Percentiles rank a stretch among this genome's conserved stretches.
Evolutionary conservation across 2,888 invertebrate genomes (phyloP).

Genomic region (Volucella inanis): DNA sequence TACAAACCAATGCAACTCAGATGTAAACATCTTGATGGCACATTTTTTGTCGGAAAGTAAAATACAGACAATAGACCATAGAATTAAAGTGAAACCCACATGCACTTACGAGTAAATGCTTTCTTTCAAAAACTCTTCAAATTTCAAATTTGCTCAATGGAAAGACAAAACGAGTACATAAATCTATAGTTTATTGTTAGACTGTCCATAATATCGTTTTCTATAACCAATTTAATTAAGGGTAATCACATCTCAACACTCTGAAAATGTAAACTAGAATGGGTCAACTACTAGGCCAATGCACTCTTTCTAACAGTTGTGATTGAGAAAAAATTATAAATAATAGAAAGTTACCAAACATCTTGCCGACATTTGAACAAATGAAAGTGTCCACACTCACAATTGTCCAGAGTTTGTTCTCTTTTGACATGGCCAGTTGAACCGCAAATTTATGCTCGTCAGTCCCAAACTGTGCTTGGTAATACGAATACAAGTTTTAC

Average conservation of each 20-base stretch:
- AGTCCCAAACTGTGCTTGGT: too few relatives aligned
- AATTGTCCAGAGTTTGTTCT: constrained; percentile 29
- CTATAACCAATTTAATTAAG: constrained; percentile 1
- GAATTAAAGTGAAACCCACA: too few relatives aligned
- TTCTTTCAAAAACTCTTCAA: too few relatives aligned
- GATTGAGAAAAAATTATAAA: constrained; percentile 9
- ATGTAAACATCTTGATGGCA: too few relatives aligned
- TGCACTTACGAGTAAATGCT: too few relatives aligned
- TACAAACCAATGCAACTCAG: too few relatives aligned
- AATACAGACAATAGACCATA: too few relatives aligned
- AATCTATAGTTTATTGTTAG: background rate
- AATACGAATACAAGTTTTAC: too few relatives aligned
- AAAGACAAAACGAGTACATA: too few relatives aligned
- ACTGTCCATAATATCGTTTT: background rate
- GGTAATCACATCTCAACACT: constrained; percentile 13
- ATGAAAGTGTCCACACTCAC: constrained; percentile 65
- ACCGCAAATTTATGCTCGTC: constrained; percentile 16
- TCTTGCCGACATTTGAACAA: constrained; percentile 59
- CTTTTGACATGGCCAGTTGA: constrained; percentile 21
- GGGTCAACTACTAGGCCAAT: constrained; percentile 28
- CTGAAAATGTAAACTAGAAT: constrained; percentile 13
- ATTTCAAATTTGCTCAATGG: too few relatives aligned
- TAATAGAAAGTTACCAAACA: constrained; percentile 72
- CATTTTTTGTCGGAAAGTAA: too few relatives aligned
- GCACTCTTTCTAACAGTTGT: constrained; percentile 29